A percentile compares a stretch with the other conserved stretches of the same genome.
These are phyloP conservation scores for Cygnus olor DNA, from an alignment of 2,797 vertebrate genomes.

Conservation along the genomic window DNA sequence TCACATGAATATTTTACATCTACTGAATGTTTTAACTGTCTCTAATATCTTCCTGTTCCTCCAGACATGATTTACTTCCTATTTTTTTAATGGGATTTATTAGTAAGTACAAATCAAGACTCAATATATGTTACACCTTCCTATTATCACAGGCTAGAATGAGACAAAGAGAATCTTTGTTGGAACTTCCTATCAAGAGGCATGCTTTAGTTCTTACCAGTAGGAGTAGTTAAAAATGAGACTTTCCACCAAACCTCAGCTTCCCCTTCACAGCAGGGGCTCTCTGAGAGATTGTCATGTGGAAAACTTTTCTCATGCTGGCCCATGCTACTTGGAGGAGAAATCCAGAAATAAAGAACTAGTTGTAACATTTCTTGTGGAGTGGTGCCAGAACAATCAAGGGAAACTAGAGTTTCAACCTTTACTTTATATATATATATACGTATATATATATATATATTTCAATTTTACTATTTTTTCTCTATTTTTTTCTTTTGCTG, in stretches of 20 bases:
- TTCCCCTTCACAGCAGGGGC: background rate
- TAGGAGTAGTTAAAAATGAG: background rate
- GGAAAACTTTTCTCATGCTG: background rate
- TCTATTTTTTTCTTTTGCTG: background rate
- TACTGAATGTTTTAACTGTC: background rate
- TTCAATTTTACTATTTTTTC: background rate
- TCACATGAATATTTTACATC: background rate
- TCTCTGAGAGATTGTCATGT: background rate
- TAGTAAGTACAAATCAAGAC: background rate
- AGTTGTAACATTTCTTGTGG: background rate
- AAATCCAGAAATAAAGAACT: background rate
- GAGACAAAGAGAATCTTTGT: background rate
- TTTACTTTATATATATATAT: background rate
- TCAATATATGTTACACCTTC: background rate
- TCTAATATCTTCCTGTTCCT: background rate
- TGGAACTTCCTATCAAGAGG: background rate
- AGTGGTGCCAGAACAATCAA: background rate
- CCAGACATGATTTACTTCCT: background rate
- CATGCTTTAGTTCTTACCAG: background rate
- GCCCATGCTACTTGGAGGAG: background rate
- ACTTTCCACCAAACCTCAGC: background rate
- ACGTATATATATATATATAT: too few relatives aligned
- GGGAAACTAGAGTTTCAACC: background rate
- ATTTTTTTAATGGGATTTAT: background rate
- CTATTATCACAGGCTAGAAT: background rate